A percentile compares a stretch with the other conserved stretches of the same genome.
Conservation (phyloP, 2,797 vertebrate genomes). For the Pangasius macronema region DNA sequence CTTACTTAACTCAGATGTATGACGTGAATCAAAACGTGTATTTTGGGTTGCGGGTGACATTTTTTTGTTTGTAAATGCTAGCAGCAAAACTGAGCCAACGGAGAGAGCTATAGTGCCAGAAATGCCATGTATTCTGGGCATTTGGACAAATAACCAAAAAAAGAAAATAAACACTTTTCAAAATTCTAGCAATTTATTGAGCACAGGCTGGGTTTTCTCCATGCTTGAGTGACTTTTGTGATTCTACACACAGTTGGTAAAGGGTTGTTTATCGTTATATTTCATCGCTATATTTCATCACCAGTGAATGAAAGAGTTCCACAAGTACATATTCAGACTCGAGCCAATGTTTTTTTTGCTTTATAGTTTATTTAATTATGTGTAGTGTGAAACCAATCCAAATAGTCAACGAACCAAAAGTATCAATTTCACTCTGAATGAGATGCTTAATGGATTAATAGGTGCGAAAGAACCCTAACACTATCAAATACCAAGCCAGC, state of each 20-base stretch:
- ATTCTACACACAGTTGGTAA: neutral
- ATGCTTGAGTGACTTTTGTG: neutral
- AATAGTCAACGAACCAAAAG: neutral
- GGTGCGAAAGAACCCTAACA: neutral
- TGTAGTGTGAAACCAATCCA: neutral
- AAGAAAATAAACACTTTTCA: neutral
- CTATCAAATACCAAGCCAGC: neutral
- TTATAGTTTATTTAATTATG: neutral
- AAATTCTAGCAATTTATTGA: neutral
- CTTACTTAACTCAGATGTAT: neutral
- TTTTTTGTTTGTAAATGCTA: neutral
- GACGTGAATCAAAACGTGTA: neutral
- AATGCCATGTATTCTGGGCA: neutral
- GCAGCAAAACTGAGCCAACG: neutral
- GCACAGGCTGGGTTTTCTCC: neutral
- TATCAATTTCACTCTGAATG: neutral
- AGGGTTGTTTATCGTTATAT: neutral
- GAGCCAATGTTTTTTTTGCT: neutral
- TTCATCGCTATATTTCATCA: neutral
- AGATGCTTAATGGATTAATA: constrained; percentile 2
- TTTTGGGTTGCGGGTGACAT: neutral
- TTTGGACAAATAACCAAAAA: neutral
- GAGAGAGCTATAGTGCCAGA: neutral
- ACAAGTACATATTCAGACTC: neutral
- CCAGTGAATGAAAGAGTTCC: neutral